Evolutionary conservation across 2,113 vertebrate species (phyloP).

Genomic region (Cacatua alba): DNA sequence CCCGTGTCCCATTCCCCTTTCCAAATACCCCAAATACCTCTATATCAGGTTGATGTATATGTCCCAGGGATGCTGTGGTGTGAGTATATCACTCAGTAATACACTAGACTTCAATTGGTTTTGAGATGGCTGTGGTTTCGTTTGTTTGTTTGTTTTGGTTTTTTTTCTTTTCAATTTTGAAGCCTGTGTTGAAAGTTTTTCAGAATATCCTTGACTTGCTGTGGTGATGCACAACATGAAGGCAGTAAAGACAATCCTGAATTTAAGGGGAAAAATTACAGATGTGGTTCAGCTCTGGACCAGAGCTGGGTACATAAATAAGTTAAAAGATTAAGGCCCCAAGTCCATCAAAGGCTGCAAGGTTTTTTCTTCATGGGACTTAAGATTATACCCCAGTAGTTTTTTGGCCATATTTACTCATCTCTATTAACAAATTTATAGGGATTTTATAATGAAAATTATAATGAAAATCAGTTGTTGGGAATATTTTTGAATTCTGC

Average conservation of each 20-base stretch:
- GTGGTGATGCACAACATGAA: not conserved
- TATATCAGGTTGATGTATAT: fast-evolving
- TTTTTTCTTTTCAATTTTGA: not conserved
- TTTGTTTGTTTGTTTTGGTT: not conserved
- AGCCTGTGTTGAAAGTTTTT: not conserved
- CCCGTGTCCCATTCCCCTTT: not conserved
- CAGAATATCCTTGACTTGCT: not conserved
- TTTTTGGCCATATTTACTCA: not conserved
- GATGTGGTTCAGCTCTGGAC: not conserved
- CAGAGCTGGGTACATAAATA: not conserved
- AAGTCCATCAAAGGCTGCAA: not conserved
- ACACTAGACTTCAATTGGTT: not conserved
- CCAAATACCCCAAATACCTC: fast-evolving
- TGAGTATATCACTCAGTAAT: not conserved
- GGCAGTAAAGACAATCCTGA: not conserved
- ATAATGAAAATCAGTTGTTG: not conserved
- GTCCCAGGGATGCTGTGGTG: not conserved
- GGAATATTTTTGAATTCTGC: not conserved
- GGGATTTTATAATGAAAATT: not conserved
- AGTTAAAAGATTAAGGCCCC: not conserved
- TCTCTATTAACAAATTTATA: not conserved
- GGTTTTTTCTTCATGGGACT: not conserved
- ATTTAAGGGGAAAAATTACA: not conserved
- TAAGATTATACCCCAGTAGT: not conserved
- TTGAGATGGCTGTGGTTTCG: not conserved